A percentile compares a stretch with the other conserved stretches of the same genome.
Conservation (phyloP, 1,140 invertebrate species). For the Anagrus nilaparvatae region DNA sequence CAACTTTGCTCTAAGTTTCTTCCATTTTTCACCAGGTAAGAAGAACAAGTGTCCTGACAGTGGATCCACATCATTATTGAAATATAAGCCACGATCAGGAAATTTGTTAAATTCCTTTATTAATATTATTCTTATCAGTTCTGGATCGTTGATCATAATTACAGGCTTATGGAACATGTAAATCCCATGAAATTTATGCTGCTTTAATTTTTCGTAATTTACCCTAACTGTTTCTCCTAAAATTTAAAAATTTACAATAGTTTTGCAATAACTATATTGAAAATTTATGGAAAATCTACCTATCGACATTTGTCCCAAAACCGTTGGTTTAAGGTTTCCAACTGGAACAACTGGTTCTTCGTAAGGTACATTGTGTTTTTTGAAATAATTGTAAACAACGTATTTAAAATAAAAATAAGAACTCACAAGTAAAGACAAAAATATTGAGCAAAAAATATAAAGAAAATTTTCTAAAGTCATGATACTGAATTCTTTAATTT, state of each 20-base stretch:
- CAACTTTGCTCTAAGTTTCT: slow-evolving; percentile 42
- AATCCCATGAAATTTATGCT: slow-evolving; percentile 8
- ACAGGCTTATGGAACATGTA: slow-evolving; percentile 18
- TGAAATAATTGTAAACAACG: slow-evolving; percentile 8
- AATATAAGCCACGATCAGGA: slow-evolving; percentile 37
- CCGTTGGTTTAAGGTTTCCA: no score
- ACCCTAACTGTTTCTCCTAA: not conserved
- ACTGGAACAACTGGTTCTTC: not conserved
- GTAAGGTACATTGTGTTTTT: slow-evolving; percentile 3
- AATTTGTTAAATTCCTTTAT: slow-evolving; percentile 46
- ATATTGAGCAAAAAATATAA: no score
- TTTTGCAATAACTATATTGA: no score
- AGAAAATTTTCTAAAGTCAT: no score
- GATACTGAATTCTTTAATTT: no score
- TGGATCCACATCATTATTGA: slow-evolving; percentile 42
- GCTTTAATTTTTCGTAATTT: slow-evolving; percentile 8
- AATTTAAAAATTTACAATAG: no score
- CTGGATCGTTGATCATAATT: slow-evolving; percentile 35
- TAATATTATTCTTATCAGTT: slow-evolving; percentile 40
- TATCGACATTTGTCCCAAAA: no score
- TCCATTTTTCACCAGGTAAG: slow-evolving; percentile 42
- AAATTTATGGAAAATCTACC: no score
- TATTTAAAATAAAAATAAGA: slow-evolving; percentile 9
- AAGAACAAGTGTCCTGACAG: slow-evolving; percentile 46
- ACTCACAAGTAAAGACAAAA: slow-evolving; percentile 1